Evolutionary conservation across 2,797 vertebrate genomes (phyloP).

Genomic region (Tapera naevia): DNA sequence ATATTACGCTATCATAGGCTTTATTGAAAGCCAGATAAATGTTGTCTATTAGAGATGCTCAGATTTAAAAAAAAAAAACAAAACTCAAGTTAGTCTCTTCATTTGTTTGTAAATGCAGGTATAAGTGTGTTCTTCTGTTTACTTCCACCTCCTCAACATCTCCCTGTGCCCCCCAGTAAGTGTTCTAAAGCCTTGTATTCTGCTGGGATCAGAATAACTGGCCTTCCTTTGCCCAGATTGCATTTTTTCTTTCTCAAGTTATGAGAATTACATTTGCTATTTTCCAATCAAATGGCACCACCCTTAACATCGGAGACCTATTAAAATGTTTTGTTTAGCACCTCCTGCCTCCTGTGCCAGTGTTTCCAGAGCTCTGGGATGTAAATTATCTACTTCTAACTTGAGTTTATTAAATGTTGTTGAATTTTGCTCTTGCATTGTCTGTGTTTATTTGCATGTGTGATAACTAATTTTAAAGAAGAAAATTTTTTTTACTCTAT

Average conservation of each 20-base stretch:
- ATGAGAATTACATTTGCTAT: not conserved
- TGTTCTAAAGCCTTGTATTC: not conserved
- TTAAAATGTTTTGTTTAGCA: constrained; percentile 31
- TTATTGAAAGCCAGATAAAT: not conserved
- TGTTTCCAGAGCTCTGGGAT: constrained; percentile 4
- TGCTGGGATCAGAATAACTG: not conserved
- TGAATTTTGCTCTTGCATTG: not conserved
- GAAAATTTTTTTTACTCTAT: not conserved
- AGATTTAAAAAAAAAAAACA: not conserved
- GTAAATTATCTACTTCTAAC: not conserved
- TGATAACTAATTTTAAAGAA: not conserved
- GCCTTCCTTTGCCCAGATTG: not conserved
- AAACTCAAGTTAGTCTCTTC: not conserved
- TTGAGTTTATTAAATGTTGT: constrained; percentile 17
- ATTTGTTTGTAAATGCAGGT: not conserved
- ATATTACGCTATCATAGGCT: not conserved
- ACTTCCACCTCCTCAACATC: not conserved
- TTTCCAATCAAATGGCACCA: not conserved
- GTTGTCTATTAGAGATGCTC: not conserved
- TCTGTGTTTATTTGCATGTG: not conserved
- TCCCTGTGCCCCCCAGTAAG: not conserved
- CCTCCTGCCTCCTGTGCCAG: not conserved
- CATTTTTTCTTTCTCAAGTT: constrained; percentile 18
- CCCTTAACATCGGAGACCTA: not conserved
- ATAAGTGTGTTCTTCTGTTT: not conserved